These are phyloP conservation scores for Spicauda simplicius DNA, from an alignment of 2,888 invertebrate genomes.

Conservation along the genomic window DNA sequence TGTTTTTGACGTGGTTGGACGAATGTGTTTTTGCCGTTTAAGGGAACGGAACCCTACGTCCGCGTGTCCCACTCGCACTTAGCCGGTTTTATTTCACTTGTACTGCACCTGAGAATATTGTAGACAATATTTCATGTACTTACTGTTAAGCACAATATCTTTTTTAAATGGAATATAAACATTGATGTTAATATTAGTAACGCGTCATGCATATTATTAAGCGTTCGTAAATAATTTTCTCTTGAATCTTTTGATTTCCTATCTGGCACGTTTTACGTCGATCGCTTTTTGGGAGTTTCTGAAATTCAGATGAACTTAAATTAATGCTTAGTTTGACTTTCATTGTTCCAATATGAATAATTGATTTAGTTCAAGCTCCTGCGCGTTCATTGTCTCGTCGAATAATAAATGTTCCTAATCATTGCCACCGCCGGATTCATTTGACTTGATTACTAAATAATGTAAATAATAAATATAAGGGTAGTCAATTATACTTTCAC, in stretches of 20 bases:
- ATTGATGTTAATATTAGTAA: background rate
- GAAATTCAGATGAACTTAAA: slow-evolving; percentile 26
- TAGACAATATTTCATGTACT: too few species aligned
- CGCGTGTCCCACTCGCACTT: too few species aligned
- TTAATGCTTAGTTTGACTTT: slow-evolving; percentile 34
- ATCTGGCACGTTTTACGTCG: slow-evolving; percentile 2
- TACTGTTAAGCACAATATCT: too few species aligned
- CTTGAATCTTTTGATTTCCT: background rate
- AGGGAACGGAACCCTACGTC: too few species aligned
- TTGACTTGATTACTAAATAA: background rate
- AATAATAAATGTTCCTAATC: slow-evolving; percentile 22
- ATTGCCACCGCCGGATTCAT: background rate
- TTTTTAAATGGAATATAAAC: too few species aligned
- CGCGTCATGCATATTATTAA: background rate
- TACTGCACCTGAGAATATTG: too few species aligned
- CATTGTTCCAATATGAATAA: slow-evolving; percentile 24
- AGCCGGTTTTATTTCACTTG: too few species aligned
- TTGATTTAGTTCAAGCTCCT: slow-evolving; percentile 17
- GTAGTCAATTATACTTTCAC: too few species aligned
- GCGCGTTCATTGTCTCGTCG: slow-evolving; percentile 15
- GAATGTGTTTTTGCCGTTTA: too few species aligned
- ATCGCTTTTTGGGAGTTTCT: slow-evolving; percentile 10
- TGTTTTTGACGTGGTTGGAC: too few species aligned
- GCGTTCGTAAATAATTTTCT: background rate
- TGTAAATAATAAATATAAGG: slow-evolving; percentile 8